Evolutionary conservation across 2,888 invertebrate species (phyloP).

Genomic region (Harpalus rubripes): DNA sequence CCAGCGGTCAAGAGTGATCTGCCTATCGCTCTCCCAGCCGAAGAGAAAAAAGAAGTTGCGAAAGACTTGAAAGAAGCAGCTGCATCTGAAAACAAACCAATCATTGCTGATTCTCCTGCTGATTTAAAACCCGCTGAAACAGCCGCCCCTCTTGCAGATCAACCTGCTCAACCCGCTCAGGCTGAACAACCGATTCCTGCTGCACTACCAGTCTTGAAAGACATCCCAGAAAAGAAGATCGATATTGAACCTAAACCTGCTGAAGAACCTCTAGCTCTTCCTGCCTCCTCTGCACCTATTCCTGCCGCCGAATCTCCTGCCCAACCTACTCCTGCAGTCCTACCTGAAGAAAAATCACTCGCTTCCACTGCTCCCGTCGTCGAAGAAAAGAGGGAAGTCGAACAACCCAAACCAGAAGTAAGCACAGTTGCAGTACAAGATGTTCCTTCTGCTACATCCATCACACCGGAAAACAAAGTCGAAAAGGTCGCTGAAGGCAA

Average conservation of each 20-base stretch:
- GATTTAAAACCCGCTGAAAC: conserved; percentile 67
- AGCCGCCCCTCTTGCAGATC: conserved; percentile 72
- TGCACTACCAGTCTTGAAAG: conserved; percentile 64
- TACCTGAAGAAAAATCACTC: conserved; percentile 71
- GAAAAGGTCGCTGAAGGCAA: conserved; percentile 63
- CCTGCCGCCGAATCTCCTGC: conserved; percentile 76
- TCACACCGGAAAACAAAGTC: conserved; percentile 34
- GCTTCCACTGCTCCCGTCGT: conserved; percentile 65
- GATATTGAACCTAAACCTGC: conserved; percentile 70
- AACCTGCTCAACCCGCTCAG: conserved; percentile 17
- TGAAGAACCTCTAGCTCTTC: conserved; percentile 71
- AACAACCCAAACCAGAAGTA: conserved; percentile 68
- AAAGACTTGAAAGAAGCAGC: conserved; percentile 68
- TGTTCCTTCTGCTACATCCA: conserved; percentile 8
- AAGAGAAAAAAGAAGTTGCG: conserved; percentile 68
- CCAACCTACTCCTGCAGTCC: conserved; percentile 75
- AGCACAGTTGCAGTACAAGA: conserved; percentile 68
- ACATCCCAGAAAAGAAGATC: conserved; percentile 66
- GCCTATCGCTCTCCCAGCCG: conserved; percentile 66
- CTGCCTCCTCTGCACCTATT: conserved; percentile 75
- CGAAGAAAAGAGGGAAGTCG: conserved; percentile 65
- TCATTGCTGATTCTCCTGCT: conserved; percentile 67
- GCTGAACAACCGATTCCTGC: conserved; percentile 14
- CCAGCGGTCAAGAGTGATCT: conserved; percentile 68
- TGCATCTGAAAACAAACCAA: conserved; percentile 67